Percentiles rank a stretch among this genome's conserved stretches.
Conservation (phyloP, 2,113 vertebrate species). For the Cottus gobio region DNA sequence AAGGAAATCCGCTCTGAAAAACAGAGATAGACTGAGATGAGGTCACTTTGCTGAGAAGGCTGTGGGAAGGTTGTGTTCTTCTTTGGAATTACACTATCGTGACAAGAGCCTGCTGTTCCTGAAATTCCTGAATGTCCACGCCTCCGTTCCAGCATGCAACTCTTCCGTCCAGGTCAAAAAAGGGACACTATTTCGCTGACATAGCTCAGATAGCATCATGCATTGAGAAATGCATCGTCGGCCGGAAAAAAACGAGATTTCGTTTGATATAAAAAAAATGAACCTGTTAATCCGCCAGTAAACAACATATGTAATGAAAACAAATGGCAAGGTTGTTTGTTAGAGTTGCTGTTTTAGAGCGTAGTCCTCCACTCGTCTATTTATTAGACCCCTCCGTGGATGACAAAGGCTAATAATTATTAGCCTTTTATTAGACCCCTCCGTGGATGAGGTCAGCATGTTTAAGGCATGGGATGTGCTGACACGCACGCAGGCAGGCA, state of each 20-base stretch:
- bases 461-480: constrained; percentile 55
- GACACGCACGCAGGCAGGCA: too few relatives aligned
- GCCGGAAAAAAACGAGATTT: constrained; percentile 11
- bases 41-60: constrained; percentile 44
- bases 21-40: constrained; percentile 41
- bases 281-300: constrained; percentile 25
- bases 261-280: constrained; percentile 37
- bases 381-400: constrained; percentile 65
- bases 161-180: constrained; percentile 7
- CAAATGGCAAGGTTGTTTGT: constrained; percentile 64
- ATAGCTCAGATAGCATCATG: constrained; percentile 12
- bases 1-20: constrained; percentile 49
- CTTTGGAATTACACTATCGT: constrained; percentile 34
- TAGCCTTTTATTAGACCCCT: constrained; percentile 68
- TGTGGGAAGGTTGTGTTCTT: constrained; percentile 54
- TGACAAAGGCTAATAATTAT: too few relatives aligned
- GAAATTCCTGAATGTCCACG: constrained; percentile 46
- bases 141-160: constrained; percentile 3
- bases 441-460: constrained; percentile 68
- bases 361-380: constrained; percentile 51
- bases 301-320: constrained; percentile 55
- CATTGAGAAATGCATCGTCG: not conserved
- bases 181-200: constrained; percentile 10
- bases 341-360: constrained; percentile 59
- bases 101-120: constrained; percentile 51